Base-by-base conservation (phyloP, 1,140 invertebrate species). In the Lepidotrigona ventralis region DNA sequence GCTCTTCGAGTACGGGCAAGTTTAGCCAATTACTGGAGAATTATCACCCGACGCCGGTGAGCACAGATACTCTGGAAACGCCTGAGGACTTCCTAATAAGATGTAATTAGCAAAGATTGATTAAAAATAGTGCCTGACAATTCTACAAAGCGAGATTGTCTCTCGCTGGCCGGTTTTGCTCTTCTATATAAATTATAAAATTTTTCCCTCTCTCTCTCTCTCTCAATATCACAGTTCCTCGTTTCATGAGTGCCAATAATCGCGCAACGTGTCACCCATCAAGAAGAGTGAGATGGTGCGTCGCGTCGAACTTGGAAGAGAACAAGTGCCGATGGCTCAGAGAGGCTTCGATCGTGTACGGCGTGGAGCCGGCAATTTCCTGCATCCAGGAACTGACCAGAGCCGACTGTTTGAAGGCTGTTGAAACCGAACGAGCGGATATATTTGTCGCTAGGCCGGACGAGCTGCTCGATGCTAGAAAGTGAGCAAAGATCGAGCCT, bases 291-390 rank as follows among this genome's bases (percentile, higher is more conserved):
- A 89, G 80, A 53, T 94, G 93, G 93, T 94, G 93, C 74, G 87
- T 93, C 0, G 95, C 95, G 0, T 96, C 96, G 0, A 95, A 96
- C 60, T 90, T 96, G 1, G 96, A 96, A 82, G 95, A 95, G 56
- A 94, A 95, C 54, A 98, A 98, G 88, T 98, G 97, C 89, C 94
- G 95, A 17, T 97, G 96, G 96, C 89, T 98, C 86, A 95, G 95
- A 85, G 96, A 97, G 88, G 96, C 96, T 0, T 95, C 96, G 0
- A 93, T 95, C 6, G 96, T 96, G 1, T 96, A 97, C 88, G 96
- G 97, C 2, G 93, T 98, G 0, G 95, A 96, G 81, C 97, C 97
- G 0, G 94, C 95, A n/a, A 93, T 98, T 19, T 95, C 96, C 60
- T 98, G 97, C 86, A 89, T 95, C 0, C 93, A 95, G 75, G 94